Evolutionary conservation across 2,888 invertebrate species (phyloP).

Genomic region (Mythimna ferrago): DNA sequence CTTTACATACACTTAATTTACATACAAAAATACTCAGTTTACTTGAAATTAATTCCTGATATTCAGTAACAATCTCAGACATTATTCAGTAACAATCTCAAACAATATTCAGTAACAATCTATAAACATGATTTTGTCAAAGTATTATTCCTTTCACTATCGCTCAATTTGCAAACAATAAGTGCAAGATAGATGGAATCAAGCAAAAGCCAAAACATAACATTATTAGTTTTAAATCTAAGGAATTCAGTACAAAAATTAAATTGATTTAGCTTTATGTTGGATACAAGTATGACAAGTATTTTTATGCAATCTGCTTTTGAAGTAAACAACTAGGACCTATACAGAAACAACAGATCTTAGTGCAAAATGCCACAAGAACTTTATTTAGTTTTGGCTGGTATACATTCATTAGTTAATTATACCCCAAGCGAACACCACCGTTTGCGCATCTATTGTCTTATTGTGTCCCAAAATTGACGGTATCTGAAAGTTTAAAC

Average conservation of each 20-base stretch:
- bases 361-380: neutral
- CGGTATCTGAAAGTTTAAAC: too few species aligned
- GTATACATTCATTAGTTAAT: too few species aligned
- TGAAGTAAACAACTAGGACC: too few species aligned
- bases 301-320: too few species aligned
- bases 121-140: neutral
- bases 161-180: neutral
- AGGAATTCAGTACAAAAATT: neutral
- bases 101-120: neutral
- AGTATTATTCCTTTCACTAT: neutral
- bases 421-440: too few species aligned
- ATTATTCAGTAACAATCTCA: neutral
- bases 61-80: conserved; percentile 1
- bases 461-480: too few species aligned
- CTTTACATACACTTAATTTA: neutral
- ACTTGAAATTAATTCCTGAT: neutral
- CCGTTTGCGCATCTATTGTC: too few species aligned
- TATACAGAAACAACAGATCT: neutral
- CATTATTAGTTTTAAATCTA: neutral
- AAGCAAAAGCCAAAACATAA: neutral
- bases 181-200: neutral
- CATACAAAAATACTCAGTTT: neutral
- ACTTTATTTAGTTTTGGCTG: neutral
- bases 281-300: neutral
- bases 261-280: neutral